These are phyloP conservation scores for Pithys albifrons DNA, from an alignment of 2,113 vertebrate genomes.

Conservation along the genomic window DNA sequence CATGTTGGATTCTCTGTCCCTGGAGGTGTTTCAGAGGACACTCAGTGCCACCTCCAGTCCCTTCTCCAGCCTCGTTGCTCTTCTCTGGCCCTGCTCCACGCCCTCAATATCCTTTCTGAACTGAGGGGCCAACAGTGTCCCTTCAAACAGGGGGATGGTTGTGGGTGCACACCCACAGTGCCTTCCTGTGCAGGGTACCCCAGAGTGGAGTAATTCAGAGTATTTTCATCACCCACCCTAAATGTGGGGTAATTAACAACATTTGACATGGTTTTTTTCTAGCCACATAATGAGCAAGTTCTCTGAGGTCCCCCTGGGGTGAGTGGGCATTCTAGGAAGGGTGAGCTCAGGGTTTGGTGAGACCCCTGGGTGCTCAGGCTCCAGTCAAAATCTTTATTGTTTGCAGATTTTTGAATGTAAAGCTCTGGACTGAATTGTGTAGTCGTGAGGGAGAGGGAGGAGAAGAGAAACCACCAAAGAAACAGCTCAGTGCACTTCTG, in stretches of 20 bases:
- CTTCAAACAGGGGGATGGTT: rapidly evolving
- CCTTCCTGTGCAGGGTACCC: rapidly evolving
- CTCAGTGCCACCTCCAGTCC: too few species aligned
- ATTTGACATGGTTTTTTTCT: not conserved
- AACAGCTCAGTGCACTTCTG: rapidly evolving
- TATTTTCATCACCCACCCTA: not conserved
- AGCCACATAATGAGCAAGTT: rapidly evolving
- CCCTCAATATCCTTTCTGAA: too few species aligned
- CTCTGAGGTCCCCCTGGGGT: not conserved
- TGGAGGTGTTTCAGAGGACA: too few species aligned
- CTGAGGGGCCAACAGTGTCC: too few species aligned
- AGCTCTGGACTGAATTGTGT: not conserved
- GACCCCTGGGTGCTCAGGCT: not conserved
- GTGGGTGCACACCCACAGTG: not conserved
- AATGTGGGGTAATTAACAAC: not conserved
- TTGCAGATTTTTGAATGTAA: not conserved
- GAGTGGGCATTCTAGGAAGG: not conserved
- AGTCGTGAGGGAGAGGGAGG: not conserved
- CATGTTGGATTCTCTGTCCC: too few species aligned
- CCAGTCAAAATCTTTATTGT: not conserved
- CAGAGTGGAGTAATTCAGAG: not conserved
- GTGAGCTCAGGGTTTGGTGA: not conserved
- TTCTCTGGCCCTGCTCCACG: too few species aligned
- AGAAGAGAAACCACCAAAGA: not conserved
- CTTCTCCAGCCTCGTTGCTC: too few species aligned